Evolutionary conservation across 1,140 invertebrate genomes (phyloP), one percentile per base, ranked within the genome.

Genomic region (Goniozus legneri): DNA sequence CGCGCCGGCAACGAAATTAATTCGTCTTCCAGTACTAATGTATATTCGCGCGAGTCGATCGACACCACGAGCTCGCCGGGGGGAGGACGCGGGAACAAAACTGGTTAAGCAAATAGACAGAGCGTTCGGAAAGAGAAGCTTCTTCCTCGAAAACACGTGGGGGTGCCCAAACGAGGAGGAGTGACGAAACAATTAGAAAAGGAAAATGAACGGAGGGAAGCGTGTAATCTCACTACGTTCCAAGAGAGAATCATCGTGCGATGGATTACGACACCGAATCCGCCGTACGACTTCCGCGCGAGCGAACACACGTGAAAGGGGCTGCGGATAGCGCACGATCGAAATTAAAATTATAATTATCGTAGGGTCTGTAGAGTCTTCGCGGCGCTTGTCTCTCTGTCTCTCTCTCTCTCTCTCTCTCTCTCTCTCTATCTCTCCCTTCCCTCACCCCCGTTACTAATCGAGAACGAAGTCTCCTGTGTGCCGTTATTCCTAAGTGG

Each of bases 311-410:
- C n/a, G n/a, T n/a, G n/a, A n/a, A 6, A 27, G 24, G 24, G 24
- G 4, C 4, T 27, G 24, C 24, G 4, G 24, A 27, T 4, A 10
- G 24, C 10, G 24, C 24, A 27, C 24, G 24, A 66, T 66, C 60
- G 63, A 64, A 65, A 67, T 69, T 64, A 66, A 67, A 67, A 69
- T 69, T 64, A 67, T 67, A 65, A 67, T 67, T 56, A 58, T 65
- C 49, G 56, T 54, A 52, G 54, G 56, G 58, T 57, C 45, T 44
- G 22, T 15, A 31, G 40, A 45, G 47, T 18, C 38, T 30, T 18
- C 22, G 27, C 21, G 18, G 33, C 33, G 19, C 19, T 42, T 22
- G 52, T 38, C 38, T 22, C 27, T 15, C 42, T 24, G 12, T n/a
- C 24, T 34, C 18, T 30, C 37, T 47, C 31, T 35, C 6, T 16